Evolutionary conservation across 2,113 vertebrate species (phyloP).

Genomic region (Tenrec ecaudatus): DNA sequence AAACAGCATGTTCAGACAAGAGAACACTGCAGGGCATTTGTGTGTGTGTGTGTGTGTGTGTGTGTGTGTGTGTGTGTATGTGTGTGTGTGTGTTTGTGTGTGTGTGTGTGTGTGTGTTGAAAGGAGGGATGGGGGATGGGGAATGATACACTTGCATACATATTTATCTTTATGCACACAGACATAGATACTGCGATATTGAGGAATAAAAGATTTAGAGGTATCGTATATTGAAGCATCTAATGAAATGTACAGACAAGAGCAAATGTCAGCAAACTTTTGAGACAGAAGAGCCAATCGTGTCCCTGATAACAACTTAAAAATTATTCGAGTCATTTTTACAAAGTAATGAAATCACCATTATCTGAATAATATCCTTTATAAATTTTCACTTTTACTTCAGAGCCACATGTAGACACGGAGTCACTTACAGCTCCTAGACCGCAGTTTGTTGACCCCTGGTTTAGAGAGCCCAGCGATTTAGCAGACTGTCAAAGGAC

Average conservation of each 20-base stretch:
- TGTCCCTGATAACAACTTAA: no score
- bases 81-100: neutral
- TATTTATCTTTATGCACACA: constrained; percentile 9
- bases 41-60: neutral
- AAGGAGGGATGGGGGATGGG: neutral
- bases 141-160: neutral
- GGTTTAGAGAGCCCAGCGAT: neutral
- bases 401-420: no score
- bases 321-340: no score
- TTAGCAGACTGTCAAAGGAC: neutral
- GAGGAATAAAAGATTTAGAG: neutral
- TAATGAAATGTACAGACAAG: neutral
- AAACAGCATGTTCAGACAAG: constrained; percentile 71
- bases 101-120: neutral
- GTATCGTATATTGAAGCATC: neutral
- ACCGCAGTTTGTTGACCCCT: no score
- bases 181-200: neutral
- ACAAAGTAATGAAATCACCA: no score
- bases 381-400: no score
- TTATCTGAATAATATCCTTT: no score
- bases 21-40: constrained; percentile 19
- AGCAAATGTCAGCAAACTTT: no score
- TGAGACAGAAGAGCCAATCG: no score
- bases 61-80: neutral
- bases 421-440: no score